These are phyloP conservation scores for Limnothrissa miodon DNA, from an alignment of 2,113 vertebrate genomes.

Conservation along the genomic window DNA sequence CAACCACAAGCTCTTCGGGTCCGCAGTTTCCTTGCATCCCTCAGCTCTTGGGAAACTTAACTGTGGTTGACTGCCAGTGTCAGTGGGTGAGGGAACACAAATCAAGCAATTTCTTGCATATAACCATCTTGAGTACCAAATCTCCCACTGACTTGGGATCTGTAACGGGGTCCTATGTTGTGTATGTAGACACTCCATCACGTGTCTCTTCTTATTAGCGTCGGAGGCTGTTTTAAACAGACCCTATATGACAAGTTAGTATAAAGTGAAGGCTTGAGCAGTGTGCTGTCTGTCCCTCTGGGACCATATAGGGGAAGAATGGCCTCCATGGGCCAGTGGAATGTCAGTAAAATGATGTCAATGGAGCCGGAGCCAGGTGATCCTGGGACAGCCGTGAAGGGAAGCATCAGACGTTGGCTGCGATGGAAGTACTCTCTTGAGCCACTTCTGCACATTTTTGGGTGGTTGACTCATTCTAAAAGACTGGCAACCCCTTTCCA, in stretches of 20 bases:
- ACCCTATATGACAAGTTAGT: not conserved
- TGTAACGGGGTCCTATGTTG: not conserved
- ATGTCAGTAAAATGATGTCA: not conserved
- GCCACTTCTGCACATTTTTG: constrained; percentile 24
- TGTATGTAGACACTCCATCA: not conserved
- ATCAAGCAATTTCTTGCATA: not conserved
- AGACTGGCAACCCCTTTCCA: constrained; percentile 12
- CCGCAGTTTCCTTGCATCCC: not conserved
- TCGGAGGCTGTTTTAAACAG: not conserved
- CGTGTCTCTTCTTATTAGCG: not conserved
- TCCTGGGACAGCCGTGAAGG: constrained; percentile 3
- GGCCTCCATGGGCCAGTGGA: not conserved
- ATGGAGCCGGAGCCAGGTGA: not conserved
- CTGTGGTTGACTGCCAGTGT: constrained; percentile 10
- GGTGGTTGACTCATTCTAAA: constrained; percentile 26
- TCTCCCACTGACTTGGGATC: not conserved
- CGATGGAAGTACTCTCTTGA: constrained; percentile 26
- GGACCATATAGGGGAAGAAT: not conserved
- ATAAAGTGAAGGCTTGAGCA: not conserved
- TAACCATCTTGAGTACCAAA: not conserved
- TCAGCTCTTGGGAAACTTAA: constrained; percentile 18
- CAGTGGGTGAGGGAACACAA: not conserved
- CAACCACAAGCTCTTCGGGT: constrained; percentile 16
- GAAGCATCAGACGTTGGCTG: constrained; percentile 14
- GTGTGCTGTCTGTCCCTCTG: not conserved